These are phyloP conservation scores for Liopterus haemorrhoidalis DNA, from an alignment of 2,888 invertebrate species.

Conservation along the genomic window DNA sequence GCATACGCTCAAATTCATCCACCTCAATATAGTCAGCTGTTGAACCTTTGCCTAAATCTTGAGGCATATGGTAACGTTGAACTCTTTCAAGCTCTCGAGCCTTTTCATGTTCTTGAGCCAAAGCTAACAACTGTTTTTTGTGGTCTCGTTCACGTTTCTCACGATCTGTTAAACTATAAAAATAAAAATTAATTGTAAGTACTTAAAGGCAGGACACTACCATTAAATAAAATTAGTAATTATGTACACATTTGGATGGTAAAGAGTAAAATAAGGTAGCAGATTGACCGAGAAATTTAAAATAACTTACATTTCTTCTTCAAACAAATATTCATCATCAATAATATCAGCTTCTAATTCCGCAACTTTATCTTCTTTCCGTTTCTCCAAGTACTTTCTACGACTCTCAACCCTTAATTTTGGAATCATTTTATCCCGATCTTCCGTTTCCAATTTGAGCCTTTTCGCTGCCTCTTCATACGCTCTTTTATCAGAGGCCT, in stretches of 20 bases:
- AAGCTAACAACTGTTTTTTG: slow-evolving; percentile 80
- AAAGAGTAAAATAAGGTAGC: not conserved
- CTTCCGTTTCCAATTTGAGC: slow-evolving; percentile 79
- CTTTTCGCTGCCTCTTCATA: slow-evolving; percentile 87
- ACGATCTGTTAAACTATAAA: slow-evolving; percentile 70
- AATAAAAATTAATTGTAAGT: slow-evolving; percentile 4
- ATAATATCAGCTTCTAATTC: slow-evolving; percentile 91
- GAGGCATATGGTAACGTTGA: slow-evolving; percentile 92
- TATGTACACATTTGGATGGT: slow-evolving; percentile 3
- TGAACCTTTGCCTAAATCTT: slow-evolving; percentile 71
- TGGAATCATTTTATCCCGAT: slow-evolving; percentile 79
- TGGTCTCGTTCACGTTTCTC: slow-evolving; percentile 82
- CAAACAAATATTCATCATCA: slow-evolving; percentile 94
- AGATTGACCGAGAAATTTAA: slow-evolving; percentile 3
- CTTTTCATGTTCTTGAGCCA: slow-evolving; percentile 93
- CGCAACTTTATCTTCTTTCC: slow-evolving; percentile 92
- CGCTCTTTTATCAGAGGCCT: slow-evolving; percentile 60
- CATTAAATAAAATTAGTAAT: slow-evolving; percentile 6
- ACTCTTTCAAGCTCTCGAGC: slow-evolving; percentile 90
- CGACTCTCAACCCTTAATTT: slow-evolving; percentile 86
- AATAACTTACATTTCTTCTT: slow-evolving; percentile 70
- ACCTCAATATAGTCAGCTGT: slow-evolving; percentile 72
- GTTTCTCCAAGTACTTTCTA: slow-evolving; percentile 88
- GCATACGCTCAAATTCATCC: slow-evolving; percentile 77
- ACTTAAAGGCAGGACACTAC: slow-evolving; percentile 2